These are phyloP conservation scores for Amiota mariae DNA, from an alignment of 2,888 invertebrate species.

Conservation along the genomic window DNA sequence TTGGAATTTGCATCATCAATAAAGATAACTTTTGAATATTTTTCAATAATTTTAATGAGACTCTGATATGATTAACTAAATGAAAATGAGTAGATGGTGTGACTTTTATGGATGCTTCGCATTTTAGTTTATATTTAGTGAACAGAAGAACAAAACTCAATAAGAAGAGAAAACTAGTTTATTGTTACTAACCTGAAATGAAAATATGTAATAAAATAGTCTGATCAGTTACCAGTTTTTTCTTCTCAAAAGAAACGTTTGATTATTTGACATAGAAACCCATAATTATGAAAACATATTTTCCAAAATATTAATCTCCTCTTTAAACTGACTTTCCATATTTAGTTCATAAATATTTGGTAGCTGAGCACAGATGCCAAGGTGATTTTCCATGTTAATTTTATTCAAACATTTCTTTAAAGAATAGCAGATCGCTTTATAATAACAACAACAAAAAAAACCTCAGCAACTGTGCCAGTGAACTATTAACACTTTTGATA, in stretches of 20 bases:
- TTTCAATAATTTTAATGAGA: too few relatives aligned
- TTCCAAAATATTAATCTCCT: conserved; percentile 8
- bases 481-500: background rate
- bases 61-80: too few relatives aligned
- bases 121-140: too few relatives aligned
- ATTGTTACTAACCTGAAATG: background rate
- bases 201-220: background rate
- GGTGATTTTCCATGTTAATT: conserved; percentile 52
- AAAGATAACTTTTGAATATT: too few relatives aligned
- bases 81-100: too few relatives aligned
- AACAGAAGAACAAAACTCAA: too few relatives aligned
- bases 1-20: too few relatives aligned
- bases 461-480: background rate
- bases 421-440: background rate
- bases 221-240: too few relatives aligned
- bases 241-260: background rate
- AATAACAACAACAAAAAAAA: background rate
- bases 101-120: too few relatives aligned
- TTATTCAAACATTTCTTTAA: conserved; percentile 30
- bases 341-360: background rate
- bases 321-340: conserved; percentile 13
- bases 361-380: conserved; percentile 11
- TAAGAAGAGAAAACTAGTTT: too few relatives aligned
- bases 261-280: conserved; percentile 21
- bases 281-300: conserved; percentile 13